Evolutionary conservation across 1,140 invertebrate genomes (phyloP), one percentile per base, ranked within the genome.

Genomic region (Hetaerina americana): DNA sequence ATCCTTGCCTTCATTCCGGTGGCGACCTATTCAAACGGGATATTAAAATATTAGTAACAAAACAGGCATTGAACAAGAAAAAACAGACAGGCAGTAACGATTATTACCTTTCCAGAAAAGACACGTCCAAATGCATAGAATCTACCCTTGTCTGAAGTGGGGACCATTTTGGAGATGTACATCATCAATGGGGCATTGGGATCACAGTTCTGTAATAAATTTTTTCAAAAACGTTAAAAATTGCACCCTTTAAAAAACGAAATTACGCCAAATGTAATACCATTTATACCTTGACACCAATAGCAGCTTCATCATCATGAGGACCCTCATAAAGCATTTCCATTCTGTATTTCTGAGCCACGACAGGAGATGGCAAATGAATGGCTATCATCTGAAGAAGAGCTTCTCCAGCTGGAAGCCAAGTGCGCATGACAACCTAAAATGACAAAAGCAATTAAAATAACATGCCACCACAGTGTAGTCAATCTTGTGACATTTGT

Each of bases 111-210:
- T 77, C 98, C 98, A 78, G 97, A 94, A 86, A 99, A 99, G 6
- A 99, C 98, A 87, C 98, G 96, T 73, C 98, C 98, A 81, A 99
- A 99, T 71, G 97, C 98, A 84, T 98, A 99, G 89, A 99, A 99
- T 82, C 98, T 90, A 75, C 98, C 98, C 84, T 99, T 99, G 82
- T 99, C 98, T 57, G 94, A 93, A 5, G 98, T 99, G 72, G 98
- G 98, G 82, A 99, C 98, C 98, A 99, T 99, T 85, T 99, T 99
- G 26, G 96, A 98, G 74, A 99, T 88, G 87, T 99, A 99, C 97
- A 99, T 99, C 97, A 99, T 99, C 27, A 99, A 86, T 25, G 96
- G 97, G 75, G 90, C 98, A 77, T 97, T 92, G 6, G 96, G 91
- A 83, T 99, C 94, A 82, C 97, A 99, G 78, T 82, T 93, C 89